Evolutionary conservation across 2,797 vertebrate species (phyloP), one percentile per base, ranked within the genome.

Genomic region (Petrocephalus sullivani): DNA sequence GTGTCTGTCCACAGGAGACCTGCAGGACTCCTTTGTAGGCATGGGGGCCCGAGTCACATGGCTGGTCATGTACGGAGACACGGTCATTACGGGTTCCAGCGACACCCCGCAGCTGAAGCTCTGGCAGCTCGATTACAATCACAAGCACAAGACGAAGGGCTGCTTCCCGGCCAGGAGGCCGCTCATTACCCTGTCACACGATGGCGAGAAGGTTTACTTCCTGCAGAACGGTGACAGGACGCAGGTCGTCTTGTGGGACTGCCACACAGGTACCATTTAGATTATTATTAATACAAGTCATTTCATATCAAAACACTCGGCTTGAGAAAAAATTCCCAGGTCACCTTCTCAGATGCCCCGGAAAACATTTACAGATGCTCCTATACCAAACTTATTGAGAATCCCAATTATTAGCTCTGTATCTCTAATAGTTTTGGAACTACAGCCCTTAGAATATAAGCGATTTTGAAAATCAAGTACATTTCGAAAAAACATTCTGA

Each of bases 201-300:
- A 95, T 0, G 93, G 94, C 0, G 92, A 93, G 57, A 92, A 88
- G 0, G 53, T 96, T 75, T 97, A 95, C 91, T 97, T 96, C 10
- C 93, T 96, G 41, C 94, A 92, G 5, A 90, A 92, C 1, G 93
- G 94, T 81, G 92, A 93, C 21, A 94, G 92, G 71, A 94, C 87
- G 0, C 95, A 97, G 87, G 93, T 97, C 61, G 90, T 94, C 86
- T 90, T 96, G 87, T 97, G 96, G 97, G 95, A 96, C 87, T 60
- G 88, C 88, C 87, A 87, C 16, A 92, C 95, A 94, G 96, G 97
- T 97, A 90, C 91, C 67, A 28, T 67, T 64, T 7, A 56, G 10
- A 71, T 28, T 56, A 56, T 78, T 75, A 87, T 6, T 16, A 53
- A 46, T 19, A 49, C 49, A 49, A 61, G 67, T 37, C 4, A 41